These are phyloP conservation scores for Psephotus haematonotus DNA, from an alignment of 2,113 vertebrate species.

Conservation along the genomic window DNA sequence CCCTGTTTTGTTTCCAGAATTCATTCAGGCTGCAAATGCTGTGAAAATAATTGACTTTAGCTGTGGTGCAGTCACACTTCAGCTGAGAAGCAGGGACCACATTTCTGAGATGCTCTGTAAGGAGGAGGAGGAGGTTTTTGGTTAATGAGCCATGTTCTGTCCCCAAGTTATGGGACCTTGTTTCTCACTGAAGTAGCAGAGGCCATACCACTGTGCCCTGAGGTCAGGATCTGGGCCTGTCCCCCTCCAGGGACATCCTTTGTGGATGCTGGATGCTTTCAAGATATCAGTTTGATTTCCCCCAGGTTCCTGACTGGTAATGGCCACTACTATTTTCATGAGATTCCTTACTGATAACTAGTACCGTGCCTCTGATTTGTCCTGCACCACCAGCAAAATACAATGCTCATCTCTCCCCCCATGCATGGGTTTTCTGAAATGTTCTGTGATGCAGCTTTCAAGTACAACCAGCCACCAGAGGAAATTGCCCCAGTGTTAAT, in stretches of 20 bases:
- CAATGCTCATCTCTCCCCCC: neutral
- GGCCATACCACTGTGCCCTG: accelerated
- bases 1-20: conserved; percentile 11
- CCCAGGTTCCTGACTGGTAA: neutral
- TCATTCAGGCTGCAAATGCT: neutral
- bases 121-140: neutral
- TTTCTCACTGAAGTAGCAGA: neutral
- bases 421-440: neutral
- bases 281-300: neutral
- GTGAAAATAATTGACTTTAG: neutral
- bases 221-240: neutral
- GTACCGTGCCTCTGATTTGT: neutral
- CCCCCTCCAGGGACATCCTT: neutral
- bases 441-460: neutral
- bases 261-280: neutral
- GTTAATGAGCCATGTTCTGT: neutral
- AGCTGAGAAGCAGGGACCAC: neutral
- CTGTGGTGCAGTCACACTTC: neutral
- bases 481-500: neutral
- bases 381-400: neutral
- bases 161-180: accelerated
- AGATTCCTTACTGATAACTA: neutral
- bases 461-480: neutral
- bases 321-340: neutral
- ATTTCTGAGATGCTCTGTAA: neutral